Evolutionary conservation across 2,888 invertebrate species (phyloP).

Genomic region (Eucera pruinosa): DNA sequence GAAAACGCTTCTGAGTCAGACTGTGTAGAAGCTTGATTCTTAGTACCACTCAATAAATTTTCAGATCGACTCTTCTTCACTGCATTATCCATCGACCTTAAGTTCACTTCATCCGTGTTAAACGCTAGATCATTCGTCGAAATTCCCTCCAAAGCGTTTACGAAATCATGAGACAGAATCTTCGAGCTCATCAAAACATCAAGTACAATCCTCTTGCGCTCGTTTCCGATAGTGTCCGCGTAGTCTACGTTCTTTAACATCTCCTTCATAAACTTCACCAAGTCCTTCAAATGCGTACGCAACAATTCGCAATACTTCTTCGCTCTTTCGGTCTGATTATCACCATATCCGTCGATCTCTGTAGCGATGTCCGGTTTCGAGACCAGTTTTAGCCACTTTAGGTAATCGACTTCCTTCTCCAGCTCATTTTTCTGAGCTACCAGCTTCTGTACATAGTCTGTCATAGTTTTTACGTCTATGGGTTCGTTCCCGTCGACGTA

Average conservation of each 20-base stretch:
- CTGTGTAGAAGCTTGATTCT: conserved; percentile 76
- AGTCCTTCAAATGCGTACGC: conserved; percentile 78
- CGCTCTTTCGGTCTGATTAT: conserved; percentile 70
- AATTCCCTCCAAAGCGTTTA: conserved; percentile 75
- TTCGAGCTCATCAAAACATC: conserved; percentile 79
- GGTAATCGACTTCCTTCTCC: conserved; percentile 81
- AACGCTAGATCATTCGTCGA: conserved; percentile 54
- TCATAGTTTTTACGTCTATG: conserved; percentile 76
- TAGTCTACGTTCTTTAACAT: conserved; percentile 74
- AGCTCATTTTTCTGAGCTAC: conserved; percentile 79
- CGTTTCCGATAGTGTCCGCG: conserved; percentile 65
- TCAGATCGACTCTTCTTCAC: conserved; percentile 74
- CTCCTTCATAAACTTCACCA: conserved; percentile 81
- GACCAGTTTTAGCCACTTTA: conserved; percentile 81
- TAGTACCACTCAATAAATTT: conserved; percentile 63
- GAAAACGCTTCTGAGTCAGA: conserved; percentile 95
- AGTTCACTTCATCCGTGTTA: conserved; percentile 12
- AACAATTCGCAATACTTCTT: conserved; percentile 78
- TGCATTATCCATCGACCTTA: conserved; percentile 47
- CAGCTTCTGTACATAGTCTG: conserved; percentile 78
- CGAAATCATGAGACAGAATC: conserved; percentile 79
- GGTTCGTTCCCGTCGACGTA: conserved; percentile 75
- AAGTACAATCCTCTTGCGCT: conserved; percentile 77
- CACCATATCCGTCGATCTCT: conserved; percentile 70
- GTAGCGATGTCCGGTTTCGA: conserved; percentile 74